Evolutionary conservation across 2,888 invertebrate genomes (phyloP), one percentile per base, ranked within the genome.

Genomic region (Dyspetes luteomarginatus): DNA sequence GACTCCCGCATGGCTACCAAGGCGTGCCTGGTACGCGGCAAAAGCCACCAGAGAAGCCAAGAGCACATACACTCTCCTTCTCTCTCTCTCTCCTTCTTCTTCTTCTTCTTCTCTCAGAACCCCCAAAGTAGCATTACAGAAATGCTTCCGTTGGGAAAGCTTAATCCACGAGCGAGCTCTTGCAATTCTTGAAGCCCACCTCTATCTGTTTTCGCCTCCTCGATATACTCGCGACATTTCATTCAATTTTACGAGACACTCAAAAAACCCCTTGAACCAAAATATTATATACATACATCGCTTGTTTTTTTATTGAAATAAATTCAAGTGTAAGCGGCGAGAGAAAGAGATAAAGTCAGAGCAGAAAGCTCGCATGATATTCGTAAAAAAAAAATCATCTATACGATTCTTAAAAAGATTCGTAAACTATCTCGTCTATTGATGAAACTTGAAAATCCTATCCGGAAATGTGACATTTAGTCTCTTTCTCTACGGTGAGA

Each of bases 171-270:
- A 72, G 52, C 52, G 52, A 73, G 67, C 52, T 72, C 71, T 50
- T 17, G 62, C 62, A 62, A 52, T 62, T 50, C 72, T 72, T 41
- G 62, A 36, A 50, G 62, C 71, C 55, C 43, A 78, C 67, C 69
- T 56, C 52, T n/a, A n/a, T n/a, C n/a, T n/a, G n/a, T n/a, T 30
- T 72, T 28, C 69, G 62, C 22, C n/a, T 55, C 45, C 52, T 62
- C 60, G 62, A 72, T 41, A 73, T 77, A 71, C 75, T 56, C 65
- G 60, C 69, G 78, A 71, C 56, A 68, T 81, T 81, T 82, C 67
- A 75, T 71, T 77, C 74, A 74, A 81, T 80, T 82, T 79, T 68
- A 80, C 72, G 72, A 72, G 72, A 72, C 62, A 72, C 67, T 72
- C 76, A 67, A 45, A 62, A 80, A 80, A 71, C 75, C 65, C 45